A percentile compares a stretch with the other conserved stretches of the same genome.
phyloP scores from a whole-genome alignment of 2,888 invertebrate species.

The Cheilosia scutellata region DNA sequence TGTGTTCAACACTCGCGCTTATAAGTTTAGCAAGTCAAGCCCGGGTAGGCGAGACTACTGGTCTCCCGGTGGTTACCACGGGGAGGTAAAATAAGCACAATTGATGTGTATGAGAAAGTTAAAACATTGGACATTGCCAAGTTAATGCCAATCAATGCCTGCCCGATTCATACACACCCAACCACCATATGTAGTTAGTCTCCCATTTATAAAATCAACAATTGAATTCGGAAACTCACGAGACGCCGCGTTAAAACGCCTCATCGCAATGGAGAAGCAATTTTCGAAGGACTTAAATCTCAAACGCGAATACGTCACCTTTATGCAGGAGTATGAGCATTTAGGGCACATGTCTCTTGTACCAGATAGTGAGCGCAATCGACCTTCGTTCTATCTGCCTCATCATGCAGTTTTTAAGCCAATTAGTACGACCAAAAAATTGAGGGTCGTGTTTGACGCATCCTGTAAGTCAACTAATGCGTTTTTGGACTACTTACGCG shows the following conservation, averaged over 20 bases:
- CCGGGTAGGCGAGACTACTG: too few species aligned
- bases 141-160: too few species aligned
- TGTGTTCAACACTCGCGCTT: too few species aligned
- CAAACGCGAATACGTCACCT: constrained; percentile 14
- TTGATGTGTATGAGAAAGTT: too few species aligned
- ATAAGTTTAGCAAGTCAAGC: too few species aligned
- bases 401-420: constrained; percentile 23
- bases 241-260: too few species aligned
- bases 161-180: too few species aligned
- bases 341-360: constrained; percentile 23
- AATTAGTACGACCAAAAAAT: background rate
- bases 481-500: constrained; percentile 10
- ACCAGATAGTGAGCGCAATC: background rate
- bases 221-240: constrained; percentile 28
- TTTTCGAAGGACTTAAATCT: constrained; percentile 4
- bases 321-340: constrained; percentile 29
- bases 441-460: constrained; percentile 5
- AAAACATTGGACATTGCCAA: too few species aligned
- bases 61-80: too few species aligned
- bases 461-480: constrained; percentile 21
- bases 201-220: constrained; percentile 9
- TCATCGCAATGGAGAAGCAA: constrained; percentile 13
- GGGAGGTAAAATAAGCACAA: too few species aligned
- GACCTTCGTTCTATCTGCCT: constrained; percentile 22
- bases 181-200: too few species aligned